A percentile compares a stretch with the other conserved stretches of the same genome.
Evolutionary conservation across 2,888 invertebrate species (phyloP).

Genomic region (Ichneumon xanthorius): DNA sequence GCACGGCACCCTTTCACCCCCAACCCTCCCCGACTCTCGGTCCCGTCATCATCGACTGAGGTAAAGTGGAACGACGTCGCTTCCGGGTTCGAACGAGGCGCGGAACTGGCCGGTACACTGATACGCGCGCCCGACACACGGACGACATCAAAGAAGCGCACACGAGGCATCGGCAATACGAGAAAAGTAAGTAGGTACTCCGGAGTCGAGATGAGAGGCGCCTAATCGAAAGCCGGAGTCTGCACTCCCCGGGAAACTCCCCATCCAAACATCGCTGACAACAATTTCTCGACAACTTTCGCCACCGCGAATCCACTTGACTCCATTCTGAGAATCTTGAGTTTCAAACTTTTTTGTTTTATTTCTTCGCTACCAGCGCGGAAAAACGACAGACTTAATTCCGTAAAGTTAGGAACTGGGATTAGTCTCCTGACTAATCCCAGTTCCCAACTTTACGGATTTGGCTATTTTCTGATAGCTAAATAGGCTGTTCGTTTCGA

Average conservation of each 20-base stretch:
- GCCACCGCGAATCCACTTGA: conserved; percentile 1
- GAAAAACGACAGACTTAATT: not conserved
- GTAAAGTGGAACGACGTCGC: conserved; percentile 32
- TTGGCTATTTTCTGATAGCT: too few relatives aligned
- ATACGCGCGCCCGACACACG: conserved; percentile 9
- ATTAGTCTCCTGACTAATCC: not conserved
- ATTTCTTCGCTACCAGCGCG: not conserved
- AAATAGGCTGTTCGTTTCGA: too few relatives aligned
- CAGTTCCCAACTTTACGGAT: too few relatives aligned
- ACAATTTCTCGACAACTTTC: conserved; percentile 14
- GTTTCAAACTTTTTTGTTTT: not conserved
- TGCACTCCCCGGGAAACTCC: not conserved
- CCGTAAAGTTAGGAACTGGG: not conserved
- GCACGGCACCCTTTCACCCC: conserved; percentile 9
- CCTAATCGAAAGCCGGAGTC: conserved; percentile 27
- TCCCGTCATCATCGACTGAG: conserved; percentile 10
- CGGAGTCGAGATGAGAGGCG: conserved; percentile 16
- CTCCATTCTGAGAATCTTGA: conserved; percentile 3
- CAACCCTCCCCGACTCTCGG: not conserved
- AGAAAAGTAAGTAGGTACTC: conserved; percentile 27
- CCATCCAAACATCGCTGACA: conserved; percentile 1
- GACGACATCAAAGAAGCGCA: conserved; percentile 49
- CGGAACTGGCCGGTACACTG: conserved; percentile 7
- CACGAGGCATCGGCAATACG: conserved; percentile 15
- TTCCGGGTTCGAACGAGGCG: conserved; percentile 29